These are phyloP conservation scores for Horisme vitalbata DNA, from an alignment of 2,888 invertebrate genomes.

Conservation along the genomic window DNA sequence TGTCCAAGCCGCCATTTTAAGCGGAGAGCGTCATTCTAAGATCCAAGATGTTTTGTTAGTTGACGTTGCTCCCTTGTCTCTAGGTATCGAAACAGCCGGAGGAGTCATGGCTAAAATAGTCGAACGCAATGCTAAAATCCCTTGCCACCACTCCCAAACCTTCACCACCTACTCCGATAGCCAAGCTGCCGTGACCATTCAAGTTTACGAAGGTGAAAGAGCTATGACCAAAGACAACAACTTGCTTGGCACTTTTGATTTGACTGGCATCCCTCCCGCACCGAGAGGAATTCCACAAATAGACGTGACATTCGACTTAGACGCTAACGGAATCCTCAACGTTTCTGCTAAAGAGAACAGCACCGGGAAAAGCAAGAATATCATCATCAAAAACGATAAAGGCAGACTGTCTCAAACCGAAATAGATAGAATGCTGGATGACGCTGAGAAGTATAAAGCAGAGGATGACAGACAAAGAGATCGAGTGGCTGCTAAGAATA, in stretches of 20 bases:
- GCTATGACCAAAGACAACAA: conserved; percentile 91
- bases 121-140: conserved; percentile 87
- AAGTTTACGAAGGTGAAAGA: conserved; percentile 90
- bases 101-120: conserved; percentile 90
- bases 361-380: conserved; percentile 87
- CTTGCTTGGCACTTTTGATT: conserved; percentile 84
- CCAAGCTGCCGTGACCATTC: conserved; percentile 88
- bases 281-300: conserved; percentile 86
- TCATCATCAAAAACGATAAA: conserved; percentile 92
- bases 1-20: conserved; percentile 88
- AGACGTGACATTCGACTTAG: conserved; percentile 88
- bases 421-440: conserved; percentile 91
- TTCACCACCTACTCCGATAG: conserved; percentile 92
- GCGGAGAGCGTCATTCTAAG: conserved; percentile 87
- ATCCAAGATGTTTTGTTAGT: conserved; percentile 86
- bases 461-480: conserved; percentile 87
- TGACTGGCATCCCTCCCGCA: conserved; percentile 86
- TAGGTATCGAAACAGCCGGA: conserved; percentile 90
- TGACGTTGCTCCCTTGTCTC: conserved; percentile 84
- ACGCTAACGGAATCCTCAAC: conserved; percentile 91
- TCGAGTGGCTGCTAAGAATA: conserved; percentile 86
- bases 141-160: conserved; percentile 86
- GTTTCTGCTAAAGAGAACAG: conserved; percentile 89
- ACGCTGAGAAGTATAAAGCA: conserved; percentile 87
- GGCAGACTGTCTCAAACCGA: conserved; percentile 91